phyloP scores from a whole-genome alignment of 2,113 vertebrate species.

The Phaetusa simplex region DNA sequence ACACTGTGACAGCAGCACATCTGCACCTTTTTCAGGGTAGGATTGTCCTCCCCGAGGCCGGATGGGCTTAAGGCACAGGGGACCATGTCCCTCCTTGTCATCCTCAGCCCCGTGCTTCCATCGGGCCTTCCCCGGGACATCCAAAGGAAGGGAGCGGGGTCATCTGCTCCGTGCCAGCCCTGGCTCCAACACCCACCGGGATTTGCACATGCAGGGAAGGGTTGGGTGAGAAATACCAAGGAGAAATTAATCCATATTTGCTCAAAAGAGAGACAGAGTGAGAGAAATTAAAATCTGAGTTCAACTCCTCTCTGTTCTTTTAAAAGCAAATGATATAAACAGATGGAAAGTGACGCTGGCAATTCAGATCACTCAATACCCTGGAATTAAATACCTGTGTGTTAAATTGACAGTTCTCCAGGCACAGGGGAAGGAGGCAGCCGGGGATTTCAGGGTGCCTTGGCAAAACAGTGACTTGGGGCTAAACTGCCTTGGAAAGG shows the following conservation, averaged over 20 bases:
- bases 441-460: background rate
- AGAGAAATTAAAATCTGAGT: background rate
- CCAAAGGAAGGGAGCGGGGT: background rate
- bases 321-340: background rate
- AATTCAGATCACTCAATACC: background rate
- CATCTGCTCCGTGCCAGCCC: background rate
- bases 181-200: background rate
- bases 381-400: constrained; percentile 17
- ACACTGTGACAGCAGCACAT: no score
- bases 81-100: rapidly evolving
- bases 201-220: background rate
- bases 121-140: rapidly evolving
- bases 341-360: constrained; percentile 23
- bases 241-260: background rate
- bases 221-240: background rate
- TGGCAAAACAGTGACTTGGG: background rate
- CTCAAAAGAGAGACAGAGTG: background rate
- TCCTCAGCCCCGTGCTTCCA: background rate
- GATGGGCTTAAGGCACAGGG: background rate
- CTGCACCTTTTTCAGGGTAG: background rate
- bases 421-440: background rate
- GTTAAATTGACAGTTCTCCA: background rate
- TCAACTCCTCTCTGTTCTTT: constrained; percentile 5
- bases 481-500: background rate
- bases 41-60: rapidly evolving